These are phyloP conservation scores for Celastrina argiolus DNA, from an alignment of 2,888 invertebrate species.

Conservation along the genomic window DNA sequence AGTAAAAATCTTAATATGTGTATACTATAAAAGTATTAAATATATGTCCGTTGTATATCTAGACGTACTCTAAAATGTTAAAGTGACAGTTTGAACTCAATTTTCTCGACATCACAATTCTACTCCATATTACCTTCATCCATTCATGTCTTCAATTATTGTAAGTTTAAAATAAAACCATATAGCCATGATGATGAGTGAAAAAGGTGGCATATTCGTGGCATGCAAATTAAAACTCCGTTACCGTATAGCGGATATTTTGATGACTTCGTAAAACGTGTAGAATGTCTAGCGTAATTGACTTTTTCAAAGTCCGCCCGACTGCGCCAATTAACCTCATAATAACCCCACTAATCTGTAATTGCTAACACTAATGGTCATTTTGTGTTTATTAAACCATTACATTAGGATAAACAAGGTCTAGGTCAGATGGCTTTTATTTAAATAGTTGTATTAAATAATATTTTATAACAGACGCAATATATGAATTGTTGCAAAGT, in stretches of 20 bases:
- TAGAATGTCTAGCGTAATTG: neutral
- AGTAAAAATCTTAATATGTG: too few relatives aligned
- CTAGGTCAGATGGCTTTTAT: neutral
- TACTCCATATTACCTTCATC: too few relatives aligned
- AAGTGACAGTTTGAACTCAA: too few relatives aligned
- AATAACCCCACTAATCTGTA: constrained; percentile 18
- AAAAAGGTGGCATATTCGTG: neutral
- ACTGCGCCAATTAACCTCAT: constrained; percentile 14
- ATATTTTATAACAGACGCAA: neutral
- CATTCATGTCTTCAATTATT: too few relatives aligned
- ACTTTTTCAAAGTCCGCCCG: constrained; percentile 15
- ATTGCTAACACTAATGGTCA: constrained; percentile 11
- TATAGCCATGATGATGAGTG: too few relatives aligned
- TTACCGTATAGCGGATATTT: constrained; percentile 3
- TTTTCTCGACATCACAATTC: too few relatives aligned
- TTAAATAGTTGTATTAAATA: neutral
- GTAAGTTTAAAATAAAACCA: too few relatives aligned
- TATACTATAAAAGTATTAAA: too few relatives aligned
- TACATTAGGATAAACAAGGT: constrained; percentile 17
- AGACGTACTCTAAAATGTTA: too few relatives aligned
- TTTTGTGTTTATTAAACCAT: constrained; percentile 1
- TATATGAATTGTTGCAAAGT: neutral
- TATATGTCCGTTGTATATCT: too few relatives aligned
- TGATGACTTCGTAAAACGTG: neutral
- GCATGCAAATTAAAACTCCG: constrained; percentile 8